phyloP scores from a whole-genome alignment of 30 jellyfish, hydroid and myxozoan species.

The Cassiopea xamachana region DNA sequence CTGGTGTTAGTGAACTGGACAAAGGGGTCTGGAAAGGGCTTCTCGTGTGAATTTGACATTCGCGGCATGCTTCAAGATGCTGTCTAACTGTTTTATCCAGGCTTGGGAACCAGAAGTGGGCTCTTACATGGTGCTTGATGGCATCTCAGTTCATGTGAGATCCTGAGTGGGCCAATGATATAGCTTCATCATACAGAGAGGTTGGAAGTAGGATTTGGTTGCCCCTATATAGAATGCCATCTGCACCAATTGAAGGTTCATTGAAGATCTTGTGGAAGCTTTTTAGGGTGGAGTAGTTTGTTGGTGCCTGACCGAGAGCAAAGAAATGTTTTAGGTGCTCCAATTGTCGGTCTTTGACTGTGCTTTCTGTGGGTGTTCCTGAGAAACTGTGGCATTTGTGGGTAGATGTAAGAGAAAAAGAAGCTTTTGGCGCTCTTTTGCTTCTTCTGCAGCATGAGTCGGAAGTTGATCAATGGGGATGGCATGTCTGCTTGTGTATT shows the following conservation, averaged over 20 bases:
- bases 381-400: constrained; percentile 3
- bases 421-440: constrained; percentile 11
- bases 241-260: background rate
- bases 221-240: constrained; percentile 1
- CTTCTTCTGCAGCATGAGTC: background rate
- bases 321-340: constrained; percentile 13
- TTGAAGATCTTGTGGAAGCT: background rate
- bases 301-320: constrained; percentile 33
- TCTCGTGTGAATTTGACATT: constrained; percentile 2
- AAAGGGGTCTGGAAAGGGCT: background rate
- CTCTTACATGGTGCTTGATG: background rate
- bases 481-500: constrained; percentile 22
- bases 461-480: constrained; percentile 27
- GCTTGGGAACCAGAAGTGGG: constrained; percentile 35
- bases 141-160: constrained; percentile 1
- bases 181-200: constrained; percentile 8
- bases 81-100: background rate
- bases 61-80: constrained; percentile 5
- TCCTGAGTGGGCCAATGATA: background rate
- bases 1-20: constrained; percentile 11
- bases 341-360: constrained; percentile 21
- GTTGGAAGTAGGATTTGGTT: background rate
- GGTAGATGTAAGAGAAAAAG: constrained; percentile 20
- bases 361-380: constrained; percentile 10
- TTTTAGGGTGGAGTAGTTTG: background rate